Evolutionary conservation across 2,797 vertebrate genomes (phyloP), one percentile per base, ranked within the genome.

Genomic region (Thaleichthys pacificus): DNA sequence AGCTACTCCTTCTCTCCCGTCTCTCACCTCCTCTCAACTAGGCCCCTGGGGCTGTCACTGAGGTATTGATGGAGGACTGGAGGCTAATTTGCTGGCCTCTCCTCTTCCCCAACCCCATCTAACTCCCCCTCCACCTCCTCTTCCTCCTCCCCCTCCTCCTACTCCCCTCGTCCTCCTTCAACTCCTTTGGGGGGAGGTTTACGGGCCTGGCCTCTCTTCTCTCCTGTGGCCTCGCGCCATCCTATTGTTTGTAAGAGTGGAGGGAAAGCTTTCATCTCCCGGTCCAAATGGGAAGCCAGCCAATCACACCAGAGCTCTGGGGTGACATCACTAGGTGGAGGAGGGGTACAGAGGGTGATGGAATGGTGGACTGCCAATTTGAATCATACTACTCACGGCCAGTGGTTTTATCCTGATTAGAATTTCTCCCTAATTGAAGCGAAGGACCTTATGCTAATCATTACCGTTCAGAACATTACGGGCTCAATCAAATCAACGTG

Each of bases 171-270:
- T 47, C 12, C 42, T 47, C 12, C 42, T 47, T 47, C 42, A 47
- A 47, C 42, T 47, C 42, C 42, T 63, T 72, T 75, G 77, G 78
- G 49, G 70, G 66, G 51, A 35, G 76, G 74, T 88, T 86, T 84
- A 82, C 71, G 80, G 82, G 71, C 74, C 69, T 83, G 78, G 72
- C 82, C 82, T 77, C 51, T 56, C 51, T 56, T 14, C 86, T 89
- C 81, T 80, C 81, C 71, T 72, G 73, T 69, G 74, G 72, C 63
- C 69, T 82, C 80, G 82, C 30, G 11, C 82, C 77, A 83, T 63
- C 12, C 66, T 78, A 77, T 88, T 89, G 84, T 87, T 87, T 51
- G 65, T 86, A 64, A 75, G 76, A 68, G 69, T 24, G 72, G 73
- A 68, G 78, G 79, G 56, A 62, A 32, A 65, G 68, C 77, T 89